These are phyloP conservation scores for Drosophila gaucha DNA, from an alignment of 2,888 invertebrate genomes.

Conservation along the genomic window DNA sequence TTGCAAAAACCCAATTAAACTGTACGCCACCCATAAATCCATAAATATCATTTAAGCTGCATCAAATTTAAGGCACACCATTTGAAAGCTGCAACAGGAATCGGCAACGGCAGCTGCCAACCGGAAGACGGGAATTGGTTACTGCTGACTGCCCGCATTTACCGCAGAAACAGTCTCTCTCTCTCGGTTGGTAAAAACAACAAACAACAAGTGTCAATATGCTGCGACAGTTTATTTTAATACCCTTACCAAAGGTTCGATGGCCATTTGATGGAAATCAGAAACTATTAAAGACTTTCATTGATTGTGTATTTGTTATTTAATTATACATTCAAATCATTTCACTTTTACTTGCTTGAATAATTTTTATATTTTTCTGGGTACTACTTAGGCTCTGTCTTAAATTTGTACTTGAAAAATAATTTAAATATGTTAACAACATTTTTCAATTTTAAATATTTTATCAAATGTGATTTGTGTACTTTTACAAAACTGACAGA, in stretches of 20 bases:
- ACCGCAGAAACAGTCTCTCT: constrained; percentile 28
- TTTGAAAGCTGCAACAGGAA: constrained; percentile 2
- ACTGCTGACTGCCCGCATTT: constrained; percentile 28
- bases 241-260: background rate
- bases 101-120: background rate
- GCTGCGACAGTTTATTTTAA: constrained; percentile 9
- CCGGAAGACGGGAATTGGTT: background rate
- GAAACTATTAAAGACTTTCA: background rate
- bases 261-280: background rate
- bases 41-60: constrained; percentile 41
- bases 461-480: too few species aligned
- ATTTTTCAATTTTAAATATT: too few species aligned
- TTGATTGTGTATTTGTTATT: background rate
- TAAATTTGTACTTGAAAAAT: too few species aligned
- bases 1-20: constrained; percentile 40
- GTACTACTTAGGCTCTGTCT: too few species aligned
- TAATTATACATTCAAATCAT: background rate
- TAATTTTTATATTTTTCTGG: too few species aligned
- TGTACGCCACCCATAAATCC: constrained; percentile 31
- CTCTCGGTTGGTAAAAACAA: too few species aligned
- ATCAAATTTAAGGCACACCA: constrained; percentile 13
- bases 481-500: too few species aligned
- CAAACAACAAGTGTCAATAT: constrained; percentile 37
- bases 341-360: too few species aligned
- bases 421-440: too few species aligned